A percentile compares a stretch with the other conserved stretches of the same genome.
These are phyloP conservation scores for Tetraneura akinire DNA, from an alignment of 1,140 invertebrate genomes.

Conservation along the genomic window DNA sequence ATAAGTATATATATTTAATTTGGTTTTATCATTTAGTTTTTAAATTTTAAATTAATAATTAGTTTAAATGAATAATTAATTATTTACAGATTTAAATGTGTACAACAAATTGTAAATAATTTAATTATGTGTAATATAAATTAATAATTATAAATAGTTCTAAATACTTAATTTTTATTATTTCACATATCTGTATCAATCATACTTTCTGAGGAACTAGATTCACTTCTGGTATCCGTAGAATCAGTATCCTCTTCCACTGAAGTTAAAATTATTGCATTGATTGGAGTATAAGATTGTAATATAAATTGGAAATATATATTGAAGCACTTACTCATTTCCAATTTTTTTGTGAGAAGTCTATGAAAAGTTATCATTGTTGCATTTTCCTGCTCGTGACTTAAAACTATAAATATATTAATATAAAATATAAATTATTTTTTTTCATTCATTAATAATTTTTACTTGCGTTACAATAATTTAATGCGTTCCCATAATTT, in stretches of 20 bases:
- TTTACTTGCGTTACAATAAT: constrained; percentile 38
- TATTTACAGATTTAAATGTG: constrained; percentile 4
- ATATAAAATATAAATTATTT: neutral
- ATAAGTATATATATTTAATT: neutral
- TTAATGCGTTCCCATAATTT: constrained; percentile 15
- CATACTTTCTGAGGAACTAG: neutral
- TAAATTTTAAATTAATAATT: constrained; percentile 10
- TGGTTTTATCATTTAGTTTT: constrained; percentile 15
- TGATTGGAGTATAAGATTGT: neutral
- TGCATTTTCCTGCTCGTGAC: neutral
- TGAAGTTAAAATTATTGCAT: neutral
- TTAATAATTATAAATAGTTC: constrained; percentile 1
- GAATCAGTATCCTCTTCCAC: constrained; percentile 1
- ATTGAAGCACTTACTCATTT: constrained; percentile 20
- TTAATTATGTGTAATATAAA: constrained; percentile 26
- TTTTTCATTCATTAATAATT: neutral
- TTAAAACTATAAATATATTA: constrained; percentile 35
- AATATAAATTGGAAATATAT: too few relatives aligned
- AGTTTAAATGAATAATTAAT: neutral
- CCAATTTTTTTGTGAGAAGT: neutral
- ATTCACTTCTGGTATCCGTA: neutral
- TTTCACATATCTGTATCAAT: neutral
- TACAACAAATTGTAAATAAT: constrained; percentile 19
- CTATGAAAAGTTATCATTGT: constrained; percentile 10
- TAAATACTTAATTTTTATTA: constrained; percentile 4